Base-by-base conservation (phyloP, 1,140 invertebrate genomes). In the Daktulosphaira vitifoliae region DNA sequence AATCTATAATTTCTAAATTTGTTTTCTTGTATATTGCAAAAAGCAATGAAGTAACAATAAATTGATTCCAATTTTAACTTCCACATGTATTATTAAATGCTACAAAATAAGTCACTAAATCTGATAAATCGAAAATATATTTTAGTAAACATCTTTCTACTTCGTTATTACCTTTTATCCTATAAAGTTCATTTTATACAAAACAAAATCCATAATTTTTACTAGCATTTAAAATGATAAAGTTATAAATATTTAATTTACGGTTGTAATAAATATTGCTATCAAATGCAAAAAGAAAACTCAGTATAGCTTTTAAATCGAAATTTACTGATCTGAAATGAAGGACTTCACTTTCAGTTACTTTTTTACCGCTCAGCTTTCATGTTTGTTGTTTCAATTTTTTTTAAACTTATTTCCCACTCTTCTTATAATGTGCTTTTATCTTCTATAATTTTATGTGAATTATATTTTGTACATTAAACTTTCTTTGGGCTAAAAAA, bases 41-140 rank as follows among this genome's bases (percentile, higher is more conserved):
- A 4, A 67, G 16, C 26, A 67, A 49, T 22, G 53, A 13, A 4
- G 54, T 29, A 15, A 13, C 29, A 25, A 70, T 13, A 44, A 67
- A 67, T 67, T 70, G 62, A 66, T 76, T 76, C 65, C 74, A 71
- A 64, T 76, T 71, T 65, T 76, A 74, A 1, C 72, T 73, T 29
- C 71, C 69, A 67, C 73, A 76, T 64, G 74, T 76, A 65, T 75
- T 73, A 38, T 33, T 66, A 59, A 67, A 69, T 11, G 64, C 16
- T 44, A 54, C 38, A 26, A 71, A 38, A 39, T 68, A 22, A 9
- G 49, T 68, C 25, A 71, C 65, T 39, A 33, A 52, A 8, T 56
- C 29, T 42, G 68, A 59, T 23, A 71, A 49, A 11, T 59, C 16
- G 49, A 42, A 23, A 42, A 70, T 44, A 11, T 54, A 71, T 26